phyloP scores from a whole-genome alignment of 2,888 invertebrate genomes.

The Pherbina coryleti region DNA sequence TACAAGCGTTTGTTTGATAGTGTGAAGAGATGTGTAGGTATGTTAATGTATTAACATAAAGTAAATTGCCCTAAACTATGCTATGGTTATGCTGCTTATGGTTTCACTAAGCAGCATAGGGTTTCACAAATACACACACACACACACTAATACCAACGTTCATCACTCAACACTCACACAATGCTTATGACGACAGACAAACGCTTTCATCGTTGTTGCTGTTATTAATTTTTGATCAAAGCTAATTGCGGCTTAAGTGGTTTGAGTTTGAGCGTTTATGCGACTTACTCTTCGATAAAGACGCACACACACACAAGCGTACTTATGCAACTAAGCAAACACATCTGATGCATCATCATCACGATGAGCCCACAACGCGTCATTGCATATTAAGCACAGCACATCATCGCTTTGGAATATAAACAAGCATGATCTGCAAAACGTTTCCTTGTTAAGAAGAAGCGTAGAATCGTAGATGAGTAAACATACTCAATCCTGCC shows the following conservation, averaged over 20 bases:
- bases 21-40: constrained; percentile 48
- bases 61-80: constrained; percentile 20
- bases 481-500: too few relatives aligned
- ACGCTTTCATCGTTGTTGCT: neutral
- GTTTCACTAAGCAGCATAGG: neutral
- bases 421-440: too few relatives aligned
- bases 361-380: too few relatives aligned
- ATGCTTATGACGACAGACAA: neutral
- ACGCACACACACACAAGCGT: neutral
- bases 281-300: neutral
- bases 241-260: constrained; percentile 30
- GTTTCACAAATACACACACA: neutral
- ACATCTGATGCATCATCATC: too few relatives aligned
- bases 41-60: constrained; percentile 55
- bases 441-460: too few relatives aligned
- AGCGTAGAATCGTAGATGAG: too few relatives aligned
- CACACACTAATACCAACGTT: neutral
- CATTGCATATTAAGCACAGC: too few relatives aligned
- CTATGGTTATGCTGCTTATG: too few relatives aligned
- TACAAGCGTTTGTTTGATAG: neutral
- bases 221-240: constrained; percentile 33
- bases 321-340: constrained; percentile 11
- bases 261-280: neutral
- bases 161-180: neutral
- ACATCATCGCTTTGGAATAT: too few relatives aligned